Base-by-base conservation (phyloP, 1,140 invertebrate species). In the Antheraea mylitta region DNA sequence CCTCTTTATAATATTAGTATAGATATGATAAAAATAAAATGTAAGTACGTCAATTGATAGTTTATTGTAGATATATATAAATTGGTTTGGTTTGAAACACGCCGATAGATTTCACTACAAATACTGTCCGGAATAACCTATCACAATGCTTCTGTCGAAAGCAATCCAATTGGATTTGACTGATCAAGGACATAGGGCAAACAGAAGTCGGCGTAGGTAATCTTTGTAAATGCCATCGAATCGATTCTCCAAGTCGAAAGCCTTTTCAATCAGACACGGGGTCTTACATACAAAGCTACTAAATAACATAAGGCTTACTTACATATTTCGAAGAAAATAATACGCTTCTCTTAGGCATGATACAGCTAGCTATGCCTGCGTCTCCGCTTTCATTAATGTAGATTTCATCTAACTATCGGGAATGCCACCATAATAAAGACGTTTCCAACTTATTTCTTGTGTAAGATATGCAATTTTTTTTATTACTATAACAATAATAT, bases 71-170 rank as follows among this genome's bases (percentile, higher is more conserved):
- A 30, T 30, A 2, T 30, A 30, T 30, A 30, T 30, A 30, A 30
- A 4, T 30, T 30, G 22, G 22, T 18, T 42, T 19, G 8, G 30
- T 42, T 45, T 64, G 42, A 37, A 42, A 64, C 37, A 22, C n/a
- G 63, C 64, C 19, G 42, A 65, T 65, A 65, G 38, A 65, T 65
- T 65, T 19, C 9, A 65, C 64, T 65, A 48, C 38, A 65, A 65
- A 65, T 42, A 10, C 11, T 18, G 38, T 3, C n/a, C 7, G 38
- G 6, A 65, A 38, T 65, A 38, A 22, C 64, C 8, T 37, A 48
- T 37, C 45, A 53, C 45, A 53, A 53, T n/a, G 45, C 45, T 16
- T 36, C 60, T 61, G 22, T 36, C 60, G 11, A 61, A 61, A 7
- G 60, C 60, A 22, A 61, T 61, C 60, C 60, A 61, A 61, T 61